Conservation (phyloP, 2,797 vertebrate species). For the Anas bahamensis region DNA sequence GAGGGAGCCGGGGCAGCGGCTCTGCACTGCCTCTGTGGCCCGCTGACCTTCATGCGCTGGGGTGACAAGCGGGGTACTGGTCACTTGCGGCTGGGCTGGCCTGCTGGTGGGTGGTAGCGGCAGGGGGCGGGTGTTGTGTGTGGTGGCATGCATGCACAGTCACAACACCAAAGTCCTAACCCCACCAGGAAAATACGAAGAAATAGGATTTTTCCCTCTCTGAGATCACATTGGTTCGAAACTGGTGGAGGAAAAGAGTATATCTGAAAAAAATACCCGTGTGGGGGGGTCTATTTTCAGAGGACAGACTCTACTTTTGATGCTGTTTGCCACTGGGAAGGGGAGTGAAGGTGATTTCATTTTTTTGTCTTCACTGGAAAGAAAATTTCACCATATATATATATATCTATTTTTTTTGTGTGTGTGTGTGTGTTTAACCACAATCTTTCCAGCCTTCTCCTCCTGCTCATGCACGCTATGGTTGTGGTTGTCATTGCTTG, state of each 20-base stretch:
- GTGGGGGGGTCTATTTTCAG: neutral
- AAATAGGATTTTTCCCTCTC: accelerated
- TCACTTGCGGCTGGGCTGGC: neutral
- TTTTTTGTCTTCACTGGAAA: neutral
- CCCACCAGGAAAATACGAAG: accelerated
- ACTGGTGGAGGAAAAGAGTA: accelerated
- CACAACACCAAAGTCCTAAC: no score
- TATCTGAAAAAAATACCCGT: neutral
- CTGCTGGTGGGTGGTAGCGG: neutral
- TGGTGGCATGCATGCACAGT: no score
- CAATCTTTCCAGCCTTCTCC: neutral
- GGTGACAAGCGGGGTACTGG: neutral
- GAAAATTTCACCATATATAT: neutral
- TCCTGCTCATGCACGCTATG: neutral
- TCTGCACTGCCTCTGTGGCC: neutral
- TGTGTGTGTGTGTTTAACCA: no score
- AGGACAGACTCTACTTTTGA: neutral
- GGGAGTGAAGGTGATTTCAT: neutral
- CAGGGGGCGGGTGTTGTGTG: neutral
- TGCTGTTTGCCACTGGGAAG: neutral
- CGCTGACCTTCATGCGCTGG: neutral
- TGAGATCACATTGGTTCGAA: accelerated
- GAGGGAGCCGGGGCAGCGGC: neutral
- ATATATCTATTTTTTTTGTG: neutral
- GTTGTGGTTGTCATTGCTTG: neutral